Conservation (phyloP, 2,113 vertebrate species). For the Leucosticte australis region DNA sequence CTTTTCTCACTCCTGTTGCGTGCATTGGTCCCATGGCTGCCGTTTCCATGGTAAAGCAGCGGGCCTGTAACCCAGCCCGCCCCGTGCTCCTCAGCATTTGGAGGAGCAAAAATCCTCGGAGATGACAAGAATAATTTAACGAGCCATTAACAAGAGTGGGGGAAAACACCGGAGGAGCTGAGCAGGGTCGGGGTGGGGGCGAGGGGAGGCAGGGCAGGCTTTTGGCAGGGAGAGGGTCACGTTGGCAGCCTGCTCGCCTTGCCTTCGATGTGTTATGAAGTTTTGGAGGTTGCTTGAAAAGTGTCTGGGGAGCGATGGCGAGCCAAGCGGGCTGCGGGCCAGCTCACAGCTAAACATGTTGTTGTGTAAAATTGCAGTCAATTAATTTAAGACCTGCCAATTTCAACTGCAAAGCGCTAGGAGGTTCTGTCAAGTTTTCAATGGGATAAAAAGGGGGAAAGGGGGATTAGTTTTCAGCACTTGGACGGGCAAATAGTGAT, state of each 20-base stretch:
- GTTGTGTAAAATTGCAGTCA: conserved; percentile 75
- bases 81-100: not conserved
- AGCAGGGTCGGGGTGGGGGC: not conserved
- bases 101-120: conserved; percentile 29
- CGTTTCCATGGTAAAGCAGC: conserved; percentile 53
- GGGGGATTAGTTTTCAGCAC: conserved; percentile 37
- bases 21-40: not conserved
- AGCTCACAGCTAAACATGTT: conserved; percentile 67
- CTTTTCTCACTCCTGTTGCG: conserved; percentile 18
- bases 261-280: conserved; percentile 65
- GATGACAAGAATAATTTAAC: conserved; percentile 48
- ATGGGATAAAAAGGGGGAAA: conserved; percentile 52
- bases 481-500: conserved; percentile 42
- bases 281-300: conserved; percentile 74
- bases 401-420: conserved; percentile 64
- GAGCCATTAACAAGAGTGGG: conserved; percentile 22
- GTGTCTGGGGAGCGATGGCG: conserved; percentile 62
- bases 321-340: conserved; percentile 62
- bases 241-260: conserved; percentile 63
- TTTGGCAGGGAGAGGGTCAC: conserved; percentile 68
- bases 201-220: conserved; percentile 16
- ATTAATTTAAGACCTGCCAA: conserved; percentile 77
- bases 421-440: conserved; percentile 70
- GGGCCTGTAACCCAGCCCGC: conserved; percentile 32
- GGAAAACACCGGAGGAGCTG: conserved; percentile 15